Evolutionary conservation across 2,888 invertebrate species (phyloP), one percentile per base, ranked within the genome.

Genomic region (Melanchra persicariae): DNA sequence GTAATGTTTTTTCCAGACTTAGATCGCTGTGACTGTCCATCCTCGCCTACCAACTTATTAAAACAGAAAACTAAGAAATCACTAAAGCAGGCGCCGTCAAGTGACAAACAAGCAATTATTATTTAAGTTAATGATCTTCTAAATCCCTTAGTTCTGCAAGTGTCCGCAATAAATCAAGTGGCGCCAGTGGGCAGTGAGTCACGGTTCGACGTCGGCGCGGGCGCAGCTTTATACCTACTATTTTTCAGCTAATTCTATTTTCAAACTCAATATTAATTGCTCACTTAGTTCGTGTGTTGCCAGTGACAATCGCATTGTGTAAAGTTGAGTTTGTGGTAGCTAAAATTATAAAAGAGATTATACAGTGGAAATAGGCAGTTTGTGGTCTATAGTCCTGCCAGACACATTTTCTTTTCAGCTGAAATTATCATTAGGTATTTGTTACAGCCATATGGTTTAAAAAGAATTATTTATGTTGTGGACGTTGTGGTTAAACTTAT

Each of bases 121-220:
- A 83, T 71, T 75, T 71, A 71, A 85, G 80, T 83, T 81, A 79
- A 85, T 84, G 85, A 83, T 84, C 84, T 79, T 87, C 77, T 86
- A 85, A 87, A 88, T 85, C 84, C 86, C 75, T 87, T 88, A 89
- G 89, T 91, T 89, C 85, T 79, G 75, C 84, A 84, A 87, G 87
- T 87, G 88, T 77, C 89, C 89, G 83, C 87, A 62, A 92, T 94
- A 94, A 94, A 94, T 94, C 92, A 88, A 78, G 84, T 87, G 95
- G 94, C 95, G 94, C 94, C 95, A 93, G 87, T 66, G 86, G 87
- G 85, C 79, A 70, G 87, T 93, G 93, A 93, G 81, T 94, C 94
- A 93, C 79, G 60, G 84, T 83, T 85, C 87, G 87, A 86, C 89
- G 88, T 86, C 86, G 79, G 84, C 89, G 87, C 86, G 83, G 72